Base-by-base conservation (phyloP, 2,113 vertebrate species). In the Hyperoodon ampullatus region DNA sequence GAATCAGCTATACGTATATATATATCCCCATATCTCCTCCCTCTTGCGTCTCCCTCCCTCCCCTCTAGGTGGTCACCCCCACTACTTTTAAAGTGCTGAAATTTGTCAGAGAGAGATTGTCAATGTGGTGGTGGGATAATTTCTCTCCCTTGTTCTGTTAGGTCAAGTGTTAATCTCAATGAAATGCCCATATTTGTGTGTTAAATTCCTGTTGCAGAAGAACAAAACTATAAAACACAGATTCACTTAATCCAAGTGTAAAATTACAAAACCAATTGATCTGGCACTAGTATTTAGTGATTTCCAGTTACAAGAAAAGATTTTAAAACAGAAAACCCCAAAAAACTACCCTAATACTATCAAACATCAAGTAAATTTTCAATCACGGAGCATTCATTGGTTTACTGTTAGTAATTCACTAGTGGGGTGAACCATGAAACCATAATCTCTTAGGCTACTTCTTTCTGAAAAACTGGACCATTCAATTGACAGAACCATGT, bases 311-410 rank as follows among this genome's bases (percentile, higher is more conserved):
- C 80, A 88, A 83, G 94, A 85, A 95, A 98, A 98, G 26, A 98
- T 97, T 97, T 94, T 92, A 95, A 98, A 98, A 97, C 65, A 58
- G 92, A 97, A 90, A 97, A 97, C 9, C 28, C 74, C 95, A n/a
- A 50, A 97, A 97, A 35, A 10, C 30, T 95, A 92, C 88, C 88
- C 94, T 97, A 98, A 97, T 94, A 96, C 55, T 82, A 97, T 97
- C 96, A 98, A 98, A 93, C 90, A 98, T 93, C 96, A 98, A 98
- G 98, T 95, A 96, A 98, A 96, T 95, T 96, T 97, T 98, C 94
- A 93, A 96, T 94, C 94, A 66, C 55, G 96, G 84, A 70, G 97
- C 93, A 94, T 91, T 97, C 94, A 97, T 71, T 96, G 97, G 97
- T 95, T 82, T 90, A 71, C 92, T 97, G 96, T 97, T 98, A 98